Evolutionary conservation across 2,888 invertebrate species (phyloP), one percentile per base, ranked within the genome.

Genomic region (Pharmacophagus antenor): DNA sequence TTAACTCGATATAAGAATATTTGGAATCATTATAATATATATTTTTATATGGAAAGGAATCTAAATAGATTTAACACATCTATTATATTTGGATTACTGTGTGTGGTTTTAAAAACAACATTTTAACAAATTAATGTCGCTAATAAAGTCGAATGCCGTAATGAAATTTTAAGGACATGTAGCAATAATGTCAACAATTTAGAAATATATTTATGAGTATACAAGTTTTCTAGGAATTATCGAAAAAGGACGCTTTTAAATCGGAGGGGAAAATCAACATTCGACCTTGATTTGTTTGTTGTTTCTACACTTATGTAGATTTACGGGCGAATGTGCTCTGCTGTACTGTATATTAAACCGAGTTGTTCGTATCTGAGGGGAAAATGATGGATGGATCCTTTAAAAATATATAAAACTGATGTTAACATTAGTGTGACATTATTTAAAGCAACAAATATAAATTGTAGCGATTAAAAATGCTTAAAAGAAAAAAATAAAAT

Each of bases 371-470:
- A 20, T 54, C 42, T 27, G 53, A 44, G 44, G 50, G 50, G 55
- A 37, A n/a, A 31, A 55, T 55, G 37, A 55, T 55, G 37, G 31
- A 55, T 55, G 10, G 10, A n/a, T 54, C n/a, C 10, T n/a, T 18
- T 31, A 20, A 15, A 46, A 54, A 47, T 37, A 21, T 41, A 8
- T 22, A 5, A n/a, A n/a, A n/a, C n/a, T n/a, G n/a, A n/a, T n/a
- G n/a, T n/a, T n/a, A n/a, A n/a, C n/a, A n/a, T n/a, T n/a, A n/a
- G n/a, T n/a, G n/a, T n/a, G n/a, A n/a, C n/a, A n/a, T n/a, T n/a
- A n/a, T n/a, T n/a, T n/a, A n/a, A n/a, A n/a, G n/a, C n/a, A n/a
- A n/a, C n/a, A n/a, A n/a, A n/a, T n/a, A n/a, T n/a, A n/a, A n/a
- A n/a, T n/a, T n/a, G n/a, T n/a, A n/a, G n/a, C n/a, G n/a, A n/a